These are phyloP conservation scores for Chirona hameri DNA, from an alignment of 2,888 invertebrate genomes.

Conservation along the genomic window DNA sequence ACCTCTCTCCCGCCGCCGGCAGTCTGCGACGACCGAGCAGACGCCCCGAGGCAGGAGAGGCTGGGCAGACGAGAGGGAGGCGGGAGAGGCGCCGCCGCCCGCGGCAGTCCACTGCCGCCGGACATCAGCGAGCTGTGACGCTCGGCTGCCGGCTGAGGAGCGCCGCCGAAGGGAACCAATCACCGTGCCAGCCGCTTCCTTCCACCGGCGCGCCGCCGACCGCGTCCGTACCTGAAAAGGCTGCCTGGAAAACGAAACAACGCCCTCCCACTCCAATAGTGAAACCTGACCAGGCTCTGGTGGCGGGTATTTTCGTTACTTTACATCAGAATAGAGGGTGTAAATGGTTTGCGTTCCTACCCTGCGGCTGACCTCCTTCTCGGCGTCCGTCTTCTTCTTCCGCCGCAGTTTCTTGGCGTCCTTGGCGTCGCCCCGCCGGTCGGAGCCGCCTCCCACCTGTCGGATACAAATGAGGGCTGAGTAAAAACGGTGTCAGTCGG, in stretches of 20 bases:
- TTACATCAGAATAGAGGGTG: background rate
- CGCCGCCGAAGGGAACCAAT: background rate
- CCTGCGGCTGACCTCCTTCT: background rate
- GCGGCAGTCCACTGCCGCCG: too few species aligned
- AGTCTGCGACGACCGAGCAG: too few species aligned
- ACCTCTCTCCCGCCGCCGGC: too few species aligned
- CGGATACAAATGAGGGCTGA: background rate
- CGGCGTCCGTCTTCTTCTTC: background rate
- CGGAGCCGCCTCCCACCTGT: slow-evolving; percentile 2
- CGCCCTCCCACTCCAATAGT: background rate
- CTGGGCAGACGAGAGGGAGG: too few species aligned
- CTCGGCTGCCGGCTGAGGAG: background rate
- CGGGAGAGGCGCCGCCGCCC: background rate
- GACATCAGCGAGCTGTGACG: too few species aligned
- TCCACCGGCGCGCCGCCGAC: background rate
- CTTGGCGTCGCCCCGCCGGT: background rate
- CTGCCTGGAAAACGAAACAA: background rate
- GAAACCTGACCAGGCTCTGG: background rate
- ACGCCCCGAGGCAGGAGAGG: too few species aligned
- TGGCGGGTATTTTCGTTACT: background rate
- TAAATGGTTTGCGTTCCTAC: background rate
- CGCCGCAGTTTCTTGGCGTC: background rate
- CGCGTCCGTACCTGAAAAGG: background rate
- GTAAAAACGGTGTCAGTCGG: background rate
- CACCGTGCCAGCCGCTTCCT: background rate